Base-by-base conservation (phyloP, 2,113 vertebrate species). In the Oxyruncus cristatus region DNA sequence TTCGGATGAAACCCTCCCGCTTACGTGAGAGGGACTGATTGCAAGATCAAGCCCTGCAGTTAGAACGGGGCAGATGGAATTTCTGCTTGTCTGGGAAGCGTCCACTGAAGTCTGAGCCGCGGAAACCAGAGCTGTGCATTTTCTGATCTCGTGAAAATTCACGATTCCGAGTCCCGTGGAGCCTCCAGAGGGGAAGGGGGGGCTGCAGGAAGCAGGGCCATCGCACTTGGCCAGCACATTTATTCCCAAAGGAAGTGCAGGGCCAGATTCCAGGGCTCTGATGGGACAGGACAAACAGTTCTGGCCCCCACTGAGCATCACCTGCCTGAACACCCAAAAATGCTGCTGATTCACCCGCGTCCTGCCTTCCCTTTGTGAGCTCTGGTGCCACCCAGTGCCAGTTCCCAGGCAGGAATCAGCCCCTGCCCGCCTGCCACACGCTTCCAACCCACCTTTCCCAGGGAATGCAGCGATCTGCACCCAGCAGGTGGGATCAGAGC, bases 321-420 rank as follows among this genome's bases (percentile, higher is more conserved):
- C 3, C 56, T 30, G 0, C 8, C 3, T 1, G 27, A 46, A 3
- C 19, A 6, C 11, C 0, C n/a, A 16, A 39, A 52, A 39, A 52
- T 6, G 62, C 42, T 94, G 95, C 96, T 96, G 96, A 94, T 50
- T 95, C 95, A 93, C 88, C 56, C 39, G 1, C 0, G 39, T 47
- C 52, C 3, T 4, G 16, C 1, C 41, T 55, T 22, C 7, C 0
- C 1, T 27, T 2, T 8, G 11, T 12, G 92, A 37, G 8, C 93
- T 93, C 67, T 52, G 47, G 80, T 93, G 96, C 96, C 97, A 91
- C 77, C 97, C 49, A 93, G 96, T 15, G 96, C 61, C 85, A 1
- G 23, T 0, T 32, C 5, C 2, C 15, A 17, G 17, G 0, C 74
- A 9, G 72, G 37, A 59, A 9, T 18, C 55, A 23, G 47, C 78